phyloP scores from a whole-genome alignment of 2,113 vertebrate genomes.

The Lichenostomus cassidix region DNA sequence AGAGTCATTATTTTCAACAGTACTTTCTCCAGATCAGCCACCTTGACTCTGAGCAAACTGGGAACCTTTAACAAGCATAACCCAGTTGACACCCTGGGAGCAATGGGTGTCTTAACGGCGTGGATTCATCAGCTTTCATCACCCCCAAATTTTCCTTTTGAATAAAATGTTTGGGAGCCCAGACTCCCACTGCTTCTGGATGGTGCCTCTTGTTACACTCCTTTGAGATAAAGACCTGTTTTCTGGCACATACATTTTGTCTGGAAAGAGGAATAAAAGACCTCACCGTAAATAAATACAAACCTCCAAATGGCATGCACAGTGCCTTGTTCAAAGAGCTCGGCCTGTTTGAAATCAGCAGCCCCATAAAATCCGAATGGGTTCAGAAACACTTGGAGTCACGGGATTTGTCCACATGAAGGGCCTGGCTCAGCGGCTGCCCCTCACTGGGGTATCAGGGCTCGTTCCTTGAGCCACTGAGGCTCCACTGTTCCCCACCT shows the following conservation, averaged over 20 bases:
- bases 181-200: neutral
- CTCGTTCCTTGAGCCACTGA: neutral
- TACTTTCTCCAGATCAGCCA: neutral
- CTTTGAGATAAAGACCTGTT: neutral
- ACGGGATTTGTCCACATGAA: neutral
- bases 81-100: neutral
- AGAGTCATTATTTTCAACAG: neutral
- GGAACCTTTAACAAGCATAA: neutral
- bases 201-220: neutral
- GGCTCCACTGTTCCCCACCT: neutral
- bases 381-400: conserved; percentile 34
- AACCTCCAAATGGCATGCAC: conserved; percentile 7
- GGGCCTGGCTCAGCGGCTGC: neutral
- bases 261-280: conserved; percentile 15
- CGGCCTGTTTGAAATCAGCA: conserved; percentile 57
- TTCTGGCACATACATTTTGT: neutral
- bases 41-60: neutral
- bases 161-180: neutral
- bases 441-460: neutral
- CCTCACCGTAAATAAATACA: neutral
- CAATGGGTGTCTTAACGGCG: neutral
- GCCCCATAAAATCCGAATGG: conserved; percentile 23
- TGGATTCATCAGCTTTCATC: neutral
- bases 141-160: neutral
- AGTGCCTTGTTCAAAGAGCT: conserved; percentile 34